phyloP scores from a whole-genome alignment of 2,888 invertebrate genomes.

The Rhagophthalmus giganteus region DNA sequence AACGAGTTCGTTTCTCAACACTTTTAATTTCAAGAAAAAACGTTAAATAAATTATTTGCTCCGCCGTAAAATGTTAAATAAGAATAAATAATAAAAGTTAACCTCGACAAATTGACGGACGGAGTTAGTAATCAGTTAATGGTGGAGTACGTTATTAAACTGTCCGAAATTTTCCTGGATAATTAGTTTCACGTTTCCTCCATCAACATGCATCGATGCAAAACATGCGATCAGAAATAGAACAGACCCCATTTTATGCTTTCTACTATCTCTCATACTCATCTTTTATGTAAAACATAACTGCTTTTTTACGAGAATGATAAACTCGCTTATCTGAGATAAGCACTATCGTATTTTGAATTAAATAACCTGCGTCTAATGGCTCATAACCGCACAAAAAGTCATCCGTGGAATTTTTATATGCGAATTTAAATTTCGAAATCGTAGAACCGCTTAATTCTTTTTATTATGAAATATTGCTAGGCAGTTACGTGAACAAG shows the following conservation, averaged over 20 bases:
- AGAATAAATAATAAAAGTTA: too few species aligned
- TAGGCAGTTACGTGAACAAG: too few species aligned
- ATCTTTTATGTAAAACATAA: constrained; percentile 26
- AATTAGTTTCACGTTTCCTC: constrained; percentile 21
- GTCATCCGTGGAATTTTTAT: not conserved
- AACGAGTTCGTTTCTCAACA: constrained; percentile 7
- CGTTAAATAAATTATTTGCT: not conserved
- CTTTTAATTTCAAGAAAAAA: constrained; percentile 9
- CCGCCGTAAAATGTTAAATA: too few species aligned
- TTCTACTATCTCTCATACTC: constrained; percentile 14
- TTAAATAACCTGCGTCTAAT: constrained; percentile 12
- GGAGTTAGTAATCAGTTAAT: constrained; percentile 11
- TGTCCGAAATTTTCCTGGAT: constrained; percentile 22
- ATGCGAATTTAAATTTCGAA: too few species aligned
- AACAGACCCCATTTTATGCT: constrained; percentile 11
- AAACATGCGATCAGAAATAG: constrained; percentile 22
- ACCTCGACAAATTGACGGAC: constrained; percentile 4
- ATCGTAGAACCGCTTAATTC: too few species aligned
- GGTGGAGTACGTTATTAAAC: constrained; percentile 19
- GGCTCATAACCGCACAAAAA: not conserved
- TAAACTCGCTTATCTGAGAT: constrained; percentile 18
- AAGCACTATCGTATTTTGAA: constrained; percentile 14
- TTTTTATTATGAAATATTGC: too few species aligned
- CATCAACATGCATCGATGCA: constrained; percentile 18
- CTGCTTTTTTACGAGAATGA: constrained; percentile 23